Conservation (phyloP, 2,888 invertebrate species). For the Monochamus alternatus region DNA sequence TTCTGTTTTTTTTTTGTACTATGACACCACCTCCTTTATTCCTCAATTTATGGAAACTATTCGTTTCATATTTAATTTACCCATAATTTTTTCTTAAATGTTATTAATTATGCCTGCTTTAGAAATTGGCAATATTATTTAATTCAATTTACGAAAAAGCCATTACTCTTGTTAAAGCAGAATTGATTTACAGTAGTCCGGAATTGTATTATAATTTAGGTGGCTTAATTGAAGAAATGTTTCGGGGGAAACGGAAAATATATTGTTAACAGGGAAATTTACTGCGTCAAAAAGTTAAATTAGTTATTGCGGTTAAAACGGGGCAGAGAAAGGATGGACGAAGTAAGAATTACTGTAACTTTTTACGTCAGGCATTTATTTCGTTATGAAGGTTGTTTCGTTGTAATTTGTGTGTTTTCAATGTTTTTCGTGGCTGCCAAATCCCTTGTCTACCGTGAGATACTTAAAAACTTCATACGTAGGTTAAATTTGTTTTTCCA, state of each 20-base stretch:
- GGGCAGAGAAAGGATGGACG: background rate
- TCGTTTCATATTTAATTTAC: no score
- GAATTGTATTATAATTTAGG: conserved; percentile 7
- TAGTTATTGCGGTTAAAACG: conserved; percentile 2
- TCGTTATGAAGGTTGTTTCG: background rate
- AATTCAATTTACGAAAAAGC: background rate
- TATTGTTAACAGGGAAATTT: conserved; percentile 1
- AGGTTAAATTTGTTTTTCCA: no score
- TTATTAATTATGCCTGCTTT: no score
- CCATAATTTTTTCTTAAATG: no score
- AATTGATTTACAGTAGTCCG: conserved; percentile 1
- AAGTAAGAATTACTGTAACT: conserved; percentile 10
- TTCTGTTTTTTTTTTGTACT: no score
- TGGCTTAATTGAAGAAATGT: background rate
- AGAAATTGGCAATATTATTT: background rate
- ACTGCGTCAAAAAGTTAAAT: conserved; percentile 16
- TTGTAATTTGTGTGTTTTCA: conserved; percentile 3
- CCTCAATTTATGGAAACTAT: no score
- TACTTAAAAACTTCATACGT: background rate
- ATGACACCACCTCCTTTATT: no score
- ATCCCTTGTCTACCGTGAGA: background rate
- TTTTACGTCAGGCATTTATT: background rate
- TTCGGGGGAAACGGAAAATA: conserved; percentile 5
- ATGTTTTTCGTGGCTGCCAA: background rate
- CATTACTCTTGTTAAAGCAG: background rate